A percentile compares a stretch with the other conserved stretches of the same genome.
Evolutionary conservation across 2,113 vertebrate genomes (phyloP).

Genomic region (Laterallus jamaicensis): DNA sequence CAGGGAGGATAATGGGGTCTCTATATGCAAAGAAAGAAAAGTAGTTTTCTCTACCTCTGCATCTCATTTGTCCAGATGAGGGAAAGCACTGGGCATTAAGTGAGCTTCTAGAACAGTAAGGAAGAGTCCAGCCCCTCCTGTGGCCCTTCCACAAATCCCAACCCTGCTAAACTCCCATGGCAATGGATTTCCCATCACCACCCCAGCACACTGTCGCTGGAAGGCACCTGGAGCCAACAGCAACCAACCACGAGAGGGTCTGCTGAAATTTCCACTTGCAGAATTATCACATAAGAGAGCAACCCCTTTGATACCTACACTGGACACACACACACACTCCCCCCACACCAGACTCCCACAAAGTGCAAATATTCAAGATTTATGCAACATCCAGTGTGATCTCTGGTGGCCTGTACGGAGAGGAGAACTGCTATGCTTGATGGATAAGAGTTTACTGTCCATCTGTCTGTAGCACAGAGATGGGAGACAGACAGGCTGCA

Average conservation of each 20-base stretch:
- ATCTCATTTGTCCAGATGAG: not conserved
- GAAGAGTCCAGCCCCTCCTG: not conserved
- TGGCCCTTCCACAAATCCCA: not conserved
- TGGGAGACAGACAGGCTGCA: not conserved
- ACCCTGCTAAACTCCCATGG: not conserved
- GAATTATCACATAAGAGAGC: not conserved
- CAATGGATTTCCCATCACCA: not conserved
- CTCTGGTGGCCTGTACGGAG: rapidly evolving
- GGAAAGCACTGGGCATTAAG: not conserved
- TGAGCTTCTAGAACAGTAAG: not conserved
- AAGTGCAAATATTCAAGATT: not conserved
- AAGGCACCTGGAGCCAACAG: not conserved
- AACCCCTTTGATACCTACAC: not conserved
- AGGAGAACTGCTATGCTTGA: not conserved
- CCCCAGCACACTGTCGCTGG: rapidly evolving
- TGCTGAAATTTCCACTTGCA: not conserved
- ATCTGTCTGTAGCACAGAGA: not conserved
- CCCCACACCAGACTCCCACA: not conserved
- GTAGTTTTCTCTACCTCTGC: too few relatives aligned
- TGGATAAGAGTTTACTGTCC: not conserved
- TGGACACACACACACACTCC: too few relatives aligned
- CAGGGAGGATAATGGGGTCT: not conserved
- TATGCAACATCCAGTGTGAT: not conserved
- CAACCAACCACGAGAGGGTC: not conserved
- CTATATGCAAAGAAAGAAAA: not conserved